Evolutionary conservation across 2,113 vertebrate genomes (phyloP).

Genomic region (Nycticorax nycticorax): DNA sequence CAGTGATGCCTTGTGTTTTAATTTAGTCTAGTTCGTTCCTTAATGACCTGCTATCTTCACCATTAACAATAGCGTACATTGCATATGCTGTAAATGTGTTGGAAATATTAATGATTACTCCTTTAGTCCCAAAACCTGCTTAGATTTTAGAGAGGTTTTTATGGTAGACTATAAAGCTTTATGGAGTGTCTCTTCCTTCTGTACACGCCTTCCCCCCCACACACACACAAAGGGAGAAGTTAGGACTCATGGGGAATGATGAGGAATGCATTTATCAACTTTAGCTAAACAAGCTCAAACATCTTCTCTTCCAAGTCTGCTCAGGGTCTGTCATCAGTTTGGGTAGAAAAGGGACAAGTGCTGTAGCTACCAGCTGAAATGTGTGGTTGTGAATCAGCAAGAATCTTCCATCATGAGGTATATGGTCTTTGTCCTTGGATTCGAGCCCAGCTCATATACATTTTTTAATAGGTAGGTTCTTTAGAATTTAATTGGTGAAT

Average conservation of each 20-base stretch:
- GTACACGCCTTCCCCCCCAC: background rate
- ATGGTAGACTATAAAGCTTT: conserved; percentile 60
- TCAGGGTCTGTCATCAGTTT: conserved; percentile 10
- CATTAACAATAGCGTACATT: background rate
- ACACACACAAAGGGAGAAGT: background rate
- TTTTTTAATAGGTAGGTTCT: background rate
- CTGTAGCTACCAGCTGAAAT: background rate
- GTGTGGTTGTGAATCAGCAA: background rate
- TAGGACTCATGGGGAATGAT: background rate
- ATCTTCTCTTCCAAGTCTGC: background rate
- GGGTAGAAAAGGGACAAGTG: background rate
- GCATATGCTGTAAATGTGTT: conserved; percentile 17
- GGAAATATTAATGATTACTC: conserved; percentile 41
- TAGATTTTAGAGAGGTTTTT: conserved; percentile 25
- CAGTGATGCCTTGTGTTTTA: conserved; percentile 30
- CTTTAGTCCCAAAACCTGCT: conserved; percentile 14
- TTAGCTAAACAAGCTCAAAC: background rate
- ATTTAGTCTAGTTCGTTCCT: conserved; percentile 8
- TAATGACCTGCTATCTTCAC: background rate
- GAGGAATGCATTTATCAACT: conserved; percentile 34
- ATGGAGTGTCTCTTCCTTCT: background rate
- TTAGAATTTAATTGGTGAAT: conserved; percentile 22
- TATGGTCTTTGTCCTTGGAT: background rate
- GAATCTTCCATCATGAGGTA: background rate
- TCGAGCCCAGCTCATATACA: background rate